Percentiles rank a stretch among this genome's conserved stretches.
Evolutionary conservation across 2,113 vertebrate genomes (phyloP).

Genomic region (Prunella fulvescens): DNA sequence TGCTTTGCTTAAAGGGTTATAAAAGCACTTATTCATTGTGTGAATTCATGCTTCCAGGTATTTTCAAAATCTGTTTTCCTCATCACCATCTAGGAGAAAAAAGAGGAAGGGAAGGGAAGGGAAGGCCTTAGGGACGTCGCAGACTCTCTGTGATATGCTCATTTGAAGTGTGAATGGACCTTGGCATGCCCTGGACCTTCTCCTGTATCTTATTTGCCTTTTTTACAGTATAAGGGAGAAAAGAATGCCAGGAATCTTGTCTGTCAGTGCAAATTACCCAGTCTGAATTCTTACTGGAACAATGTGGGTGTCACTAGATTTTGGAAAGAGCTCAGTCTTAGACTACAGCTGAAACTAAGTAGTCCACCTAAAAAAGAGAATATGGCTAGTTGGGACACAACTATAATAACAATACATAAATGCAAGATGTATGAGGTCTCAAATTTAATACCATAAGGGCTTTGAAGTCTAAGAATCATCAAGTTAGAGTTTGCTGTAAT

Average conservation of each 20-base stretch:
- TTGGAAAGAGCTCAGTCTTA: neutral
- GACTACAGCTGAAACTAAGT: neutral
- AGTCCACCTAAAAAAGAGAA: neutral
- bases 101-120: neutral
- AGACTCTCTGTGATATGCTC: neutral
- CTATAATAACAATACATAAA: neutral
- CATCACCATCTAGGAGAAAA: neutral
- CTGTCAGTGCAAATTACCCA: neutral
- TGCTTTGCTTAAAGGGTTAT: constrained; percentile 8
- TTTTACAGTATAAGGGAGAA: neutral
- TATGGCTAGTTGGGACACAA: neutral
- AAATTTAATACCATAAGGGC: neutral
- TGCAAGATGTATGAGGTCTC: neutral
- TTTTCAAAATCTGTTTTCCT: constrained; percentile 25
- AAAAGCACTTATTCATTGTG: neutral
- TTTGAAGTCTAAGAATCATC: neutral
- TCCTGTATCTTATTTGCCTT: neutral
- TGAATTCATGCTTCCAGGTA: neutral
- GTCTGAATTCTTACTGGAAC: neutral
- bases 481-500: neutral
- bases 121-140: neutral
- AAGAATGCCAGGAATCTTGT: neutral
- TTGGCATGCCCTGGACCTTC: neutral
- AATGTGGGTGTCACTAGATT: neutral
- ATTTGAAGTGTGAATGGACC: constrained; percentile 16